Evolutionary conservation across 2,888 invertebrate genomes (phyloP).

Genomic region (Steinernema hermaphroditum): DNA sequence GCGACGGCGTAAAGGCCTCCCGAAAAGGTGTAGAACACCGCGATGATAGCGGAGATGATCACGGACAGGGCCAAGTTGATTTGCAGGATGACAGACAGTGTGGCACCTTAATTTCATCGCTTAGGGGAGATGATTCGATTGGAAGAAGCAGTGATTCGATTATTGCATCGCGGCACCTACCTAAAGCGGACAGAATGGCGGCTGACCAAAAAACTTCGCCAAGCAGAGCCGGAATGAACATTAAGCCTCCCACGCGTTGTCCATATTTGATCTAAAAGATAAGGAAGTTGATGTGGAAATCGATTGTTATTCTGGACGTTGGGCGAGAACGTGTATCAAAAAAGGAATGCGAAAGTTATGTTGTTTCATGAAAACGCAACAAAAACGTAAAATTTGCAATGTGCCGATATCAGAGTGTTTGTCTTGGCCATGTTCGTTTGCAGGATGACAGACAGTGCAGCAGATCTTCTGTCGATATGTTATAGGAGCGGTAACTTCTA

Average conservation of each 20-base stretch:
- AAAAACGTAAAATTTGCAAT: too few species aligned
- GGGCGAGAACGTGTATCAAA: too few species aligned
- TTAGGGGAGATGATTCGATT: background rate
- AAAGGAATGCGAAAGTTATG: too few species aligned
- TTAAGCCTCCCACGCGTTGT: conserved; percentile 91
- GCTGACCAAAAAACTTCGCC: conserved; percentile 99
- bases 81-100: conserved; percentile 92
- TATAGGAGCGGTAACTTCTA: too few species aligned
- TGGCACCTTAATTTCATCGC: conserved; percentile 76
- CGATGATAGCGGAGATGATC: conserved; percentile 90
- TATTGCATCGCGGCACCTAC: conserved; percentile 69
- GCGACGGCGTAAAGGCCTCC: conserved; percentile 95
- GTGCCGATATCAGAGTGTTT: too few species aligned
- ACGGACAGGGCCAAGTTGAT: conserved; percentile 90
- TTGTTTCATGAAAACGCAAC: too few species aligned
- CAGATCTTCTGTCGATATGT: too few species aligned
- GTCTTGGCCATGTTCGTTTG: conserved; percentile 89
- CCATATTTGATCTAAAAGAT: conserved; percentile 84
- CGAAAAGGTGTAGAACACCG: conserved; percentile 88
- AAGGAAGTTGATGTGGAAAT: too few species aligned
- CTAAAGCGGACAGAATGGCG: conserved; percentile 91
- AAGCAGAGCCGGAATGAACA: conserved; percentile 92
- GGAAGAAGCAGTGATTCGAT: background rate
- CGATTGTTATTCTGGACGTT: too few species aligned
- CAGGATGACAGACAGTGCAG: conserved; percentile 93